Percentiles rank a stretch among this genome's conserved stretches.
These are phyloP conservation scores for Gobionotothen gibberifrons DNA, from an alignment of 2,797 vertebrate genomes.

Conservation along the genomic window DNA sequence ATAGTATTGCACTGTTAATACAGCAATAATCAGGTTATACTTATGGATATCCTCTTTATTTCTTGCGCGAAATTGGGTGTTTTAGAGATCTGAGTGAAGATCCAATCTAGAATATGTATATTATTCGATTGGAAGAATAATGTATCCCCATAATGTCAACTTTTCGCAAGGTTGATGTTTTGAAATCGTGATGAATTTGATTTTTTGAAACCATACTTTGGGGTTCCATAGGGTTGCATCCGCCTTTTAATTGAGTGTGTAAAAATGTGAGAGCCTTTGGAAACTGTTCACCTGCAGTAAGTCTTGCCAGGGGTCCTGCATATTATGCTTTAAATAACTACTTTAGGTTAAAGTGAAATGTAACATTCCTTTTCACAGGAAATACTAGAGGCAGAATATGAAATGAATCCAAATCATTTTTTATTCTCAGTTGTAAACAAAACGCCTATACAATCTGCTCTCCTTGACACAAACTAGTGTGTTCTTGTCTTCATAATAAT, in stretches of 20 bases:
- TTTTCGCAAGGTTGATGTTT: conserved; percentile 10
- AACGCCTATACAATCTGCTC: not conserved
- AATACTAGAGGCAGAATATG: not conserved
- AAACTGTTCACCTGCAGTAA: not conserved
- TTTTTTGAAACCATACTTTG: not conserved
- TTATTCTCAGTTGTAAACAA: not conserved
- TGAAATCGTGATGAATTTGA: conserved; percentile 17
- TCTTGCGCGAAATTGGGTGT: not conserved
- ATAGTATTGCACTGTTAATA: not conserved
- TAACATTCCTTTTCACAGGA: not conserved
- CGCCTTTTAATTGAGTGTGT: conserved; percentile 1
- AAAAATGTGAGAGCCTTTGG: not conserved
- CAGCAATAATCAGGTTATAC: not conserved
- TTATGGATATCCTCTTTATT: not conserved
- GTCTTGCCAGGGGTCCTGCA: not conserved
- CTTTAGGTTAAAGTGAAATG: not conserved
- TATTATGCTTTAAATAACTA: conserved; percentile 9
- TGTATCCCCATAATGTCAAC: not conserved
- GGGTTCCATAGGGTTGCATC: conserved; percentile 7
- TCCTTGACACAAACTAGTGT: not conserved
- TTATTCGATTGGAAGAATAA: not conserved
- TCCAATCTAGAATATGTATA: not conserved
- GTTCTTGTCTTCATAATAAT: not conserved
- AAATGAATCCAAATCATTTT: not conserved
- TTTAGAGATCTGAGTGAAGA: not conserved